A percentile compares a stretch with the other conserved stretches of the same genome.
These are phyloP conservation scores for Nycticryphes semicollaris DNA, from an alignment of 2,113 vertebrate genomes.

Conservation along the genomic window DNA sequence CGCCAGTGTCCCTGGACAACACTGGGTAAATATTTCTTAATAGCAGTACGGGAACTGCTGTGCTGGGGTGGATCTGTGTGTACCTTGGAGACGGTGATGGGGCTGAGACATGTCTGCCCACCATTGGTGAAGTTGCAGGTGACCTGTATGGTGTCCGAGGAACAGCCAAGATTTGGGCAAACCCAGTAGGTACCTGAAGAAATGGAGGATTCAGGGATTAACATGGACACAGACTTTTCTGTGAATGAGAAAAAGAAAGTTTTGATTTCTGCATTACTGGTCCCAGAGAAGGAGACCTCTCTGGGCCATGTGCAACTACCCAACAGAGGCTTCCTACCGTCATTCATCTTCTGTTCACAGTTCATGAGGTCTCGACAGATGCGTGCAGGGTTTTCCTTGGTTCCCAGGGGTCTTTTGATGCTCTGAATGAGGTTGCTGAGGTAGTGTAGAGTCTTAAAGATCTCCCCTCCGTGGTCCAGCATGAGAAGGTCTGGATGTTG, in stretches of 20 bases:
- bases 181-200: conserved; percentile 92
- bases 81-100: conserved; percentile 91
- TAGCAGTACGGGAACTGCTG: neutral
- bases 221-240: neutral
- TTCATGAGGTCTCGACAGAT: conserved; percentile 97
- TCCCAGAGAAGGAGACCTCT: neutral
- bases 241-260: neutral
- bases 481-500: conserved; percentile 84
- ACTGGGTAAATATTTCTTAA: neutral
- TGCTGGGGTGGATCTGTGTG: neutral
- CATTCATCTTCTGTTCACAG: conserved; percentile 92
- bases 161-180: conserved; percentile 94
- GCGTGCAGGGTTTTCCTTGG: conserved; percentile 92
- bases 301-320: neutral
- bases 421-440: conserved; percentile 98
- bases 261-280: neutral
- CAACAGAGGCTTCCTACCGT: conserved; percentile 77
- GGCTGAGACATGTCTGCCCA: conserved; percentile 94
- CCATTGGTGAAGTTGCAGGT: conserved; percentile 91
- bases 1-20: neutral
- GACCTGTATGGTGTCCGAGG: conserved; percentile 91
- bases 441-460: conserved; percentile 99
- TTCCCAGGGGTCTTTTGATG: conserved; percentile 97
- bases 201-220: neutral
- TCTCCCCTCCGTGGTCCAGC: conserved; percentile 93